A percentile compares a stretch with the other conserved stretches of the same genome.
Evolutionary conservation across 1,140 invertebrate species (phyloP).

Genomic region (Eubasilissa regina): DNA sequence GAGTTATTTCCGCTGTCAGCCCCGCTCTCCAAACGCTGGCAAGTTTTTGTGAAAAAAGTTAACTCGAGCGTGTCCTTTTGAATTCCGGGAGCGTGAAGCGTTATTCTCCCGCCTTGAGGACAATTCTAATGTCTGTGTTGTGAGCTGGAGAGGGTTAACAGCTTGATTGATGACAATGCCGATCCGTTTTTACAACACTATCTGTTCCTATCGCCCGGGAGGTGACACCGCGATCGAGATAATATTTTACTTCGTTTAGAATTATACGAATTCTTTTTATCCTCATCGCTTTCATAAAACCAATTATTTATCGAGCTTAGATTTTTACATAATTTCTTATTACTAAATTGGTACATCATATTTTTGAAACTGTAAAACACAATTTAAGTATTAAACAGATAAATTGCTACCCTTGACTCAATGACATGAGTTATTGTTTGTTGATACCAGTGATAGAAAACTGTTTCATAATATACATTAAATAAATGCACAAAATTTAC

Average conservation of each 20-base stretch:
- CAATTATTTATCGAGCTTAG: not conserved
- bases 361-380: too few species aligned
- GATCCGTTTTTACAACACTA: conserved; percentile 38
- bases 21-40: conserved; percentile 38
- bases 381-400: too few species aligned
- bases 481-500: too few species aligned
- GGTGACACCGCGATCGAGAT: conserved; percentile 11
- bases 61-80: conserved; percentile 53
- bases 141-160: conserved; percentile 48
- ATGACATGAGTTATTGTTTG: too few species aligned
- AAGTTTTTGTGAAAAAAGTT: conserved; percentile 53
- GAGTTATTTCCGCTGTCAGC: conserved; percentile 53
- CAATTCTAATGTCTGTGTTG: conserved; percentile 57
- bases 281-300: not conserved
- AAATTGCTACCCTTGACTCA: too few species aligned
- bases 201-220: conserved; percentile 21
- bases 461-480: too few species aligned
- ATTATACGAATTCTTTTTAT: conserved; percentile 26
- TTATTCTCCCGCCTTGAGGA: conserved; percentile 53
- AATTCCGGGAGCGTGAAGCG: conserved; percentile 49
- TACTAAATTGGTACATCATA: too few species aligned
- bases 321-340: too few species aligned
- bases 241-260: conserved; percentile 25
- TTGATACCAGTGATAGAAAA: too few species aligned
- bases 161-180: conserved; percentile 58